Evolutionary conservation across 64 coral and sea anemone genomes (phyloP).

Genomic region (Porites lutea): DNA sequence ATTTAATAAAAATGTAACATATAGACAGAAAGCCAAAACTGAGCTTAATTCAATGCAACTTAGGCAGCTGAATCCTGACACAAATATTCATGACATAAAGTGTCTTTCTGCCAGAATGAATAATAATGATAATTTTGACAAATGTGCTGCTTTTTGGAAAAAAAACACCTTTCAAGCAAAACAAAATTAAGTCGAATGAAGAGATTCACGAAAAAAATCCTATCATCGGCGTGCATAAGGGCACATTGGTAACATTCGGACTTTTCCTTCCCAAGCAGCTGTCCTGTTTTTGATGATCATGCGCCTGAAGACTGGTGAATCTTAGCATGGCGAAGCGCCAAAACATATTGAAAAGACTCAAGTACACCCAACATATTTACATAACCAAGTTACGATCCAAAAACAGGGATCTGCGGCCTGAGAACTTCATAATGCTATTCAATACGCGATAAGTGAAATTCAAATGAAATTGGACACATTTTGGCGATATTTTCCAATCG

Average conservation of each 20-base stretch:
- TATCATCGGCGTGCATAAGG: neutral
- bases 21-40: conserved; percentile 18
- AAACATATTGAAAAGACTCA: conserved; percentile 50
- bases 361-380: conserved; percentile 70
- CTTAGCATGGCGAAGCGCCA: conserved; percentile 73
- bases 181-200: neutral
- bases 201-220: neutral
- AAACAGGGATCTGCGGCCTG: neutral
- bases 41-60: conserved; percentile 10
- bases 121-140: conserved; percentile 36
- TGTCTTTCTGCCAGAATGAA: neutral
- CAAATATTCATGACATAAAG: conserved; percentile 43
- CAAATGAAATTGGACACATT: neutral
- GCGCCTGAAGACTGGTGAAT: neutral
- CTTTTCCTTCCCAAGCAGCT: conserved; percentile 38
- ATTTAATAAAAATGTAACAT: conserved; percentile 22
- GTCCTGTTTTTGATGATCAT: conserved; percentile 10
- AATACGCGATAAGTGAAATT: conserved; percentile 20
- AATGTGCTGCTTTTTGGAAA: conserved; percentile 34
- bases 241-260: conserved; percentile 12
- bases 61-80: neutral
- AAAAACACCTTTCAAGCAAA: conserved; percentile 3
- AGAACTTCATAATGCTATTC: neutral
- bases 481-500: neutral
- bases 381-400: conserved; percentile 58